phyloP scores from a whole-genome alignment of 2,797 vertebrate species.

The Myotis pilosus region DNA sequence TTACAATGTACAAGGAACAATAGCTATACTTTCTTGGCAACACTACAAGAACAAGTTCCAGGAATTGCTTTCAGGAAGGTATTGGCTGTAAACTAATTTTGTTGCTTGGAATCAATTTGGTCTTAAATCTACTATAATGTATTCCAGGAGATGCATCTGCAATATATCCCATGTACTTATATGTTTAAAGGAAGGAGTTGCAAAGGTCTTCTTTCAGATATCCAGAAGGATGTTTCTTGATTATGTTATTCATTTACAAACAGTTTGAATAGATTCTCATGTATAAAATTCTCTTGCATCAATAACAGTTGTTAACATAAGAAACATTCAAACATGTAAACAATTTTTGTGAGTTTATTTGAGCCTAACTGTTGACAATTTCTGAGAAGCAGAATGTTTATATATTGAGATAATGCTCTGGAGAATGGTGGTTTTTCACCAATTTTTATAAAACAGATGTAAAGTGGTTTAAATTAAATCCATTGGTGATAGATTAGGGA shows the following conservation, averaged over 20 bases:
- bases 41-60: not conserved
- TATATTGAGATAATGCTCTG: too few species aligned
- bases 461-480: too few species aligned
- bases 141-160: not conserved
- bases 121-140: slow-evolving; percentile 1
- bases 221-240: not conserved
- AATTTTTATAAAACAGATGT: too few species aligned
- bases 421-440: too few species aligned
- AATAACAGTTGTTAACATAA: not conserved
- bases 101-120: slow-evolving; percentile 38
- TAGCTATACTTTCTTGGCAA: not conserved
- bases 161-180: not conserved
- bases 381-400: too few species aligned
- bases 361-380: too few species aligned
- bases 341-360: too few species aligned
- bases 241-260: not conserved
- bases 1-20: not conserved
- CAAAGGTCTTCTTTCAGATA: not conserved
- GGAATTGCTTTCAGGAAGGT: slow-evolving; percentile 17
- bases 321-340: too few species aligned
- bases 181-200: not conserved
- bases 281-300: not conserved
- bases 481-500: too few species aligned
- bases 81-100: slow-evolving; percentile 21
- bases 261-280: not conserved